phyloP scores from a whole-genome alignment of 2,888 invertebrate genomes.

The Phaedon cochleariae region DNA sequence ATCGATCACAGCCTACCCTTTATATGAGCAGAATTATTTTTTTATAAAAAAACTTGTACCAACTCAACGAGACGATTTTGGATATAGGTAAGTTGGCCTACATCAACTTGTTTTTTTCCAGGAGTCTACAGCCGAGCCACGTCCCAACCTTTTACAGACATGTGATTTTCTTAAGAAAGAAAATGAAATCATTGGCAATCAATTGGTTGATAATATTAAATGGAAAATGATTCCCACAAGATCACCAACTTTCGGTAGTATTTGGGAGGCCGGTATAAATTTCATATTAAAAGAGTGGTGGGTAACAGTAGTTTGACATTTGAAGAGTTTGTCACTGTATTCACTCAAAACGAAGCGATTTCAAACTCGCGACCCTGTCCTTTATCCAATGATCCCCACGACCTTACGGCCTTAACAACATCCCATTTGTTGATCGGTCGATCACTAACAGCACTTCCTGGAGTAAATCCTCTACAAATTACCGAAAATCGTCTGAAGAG shows the following conservation, averaged over 20 bases:
- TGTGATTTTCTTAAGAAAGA: not conserved
- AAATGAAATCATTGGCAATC: not conserved
- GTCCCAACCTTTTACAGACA: too few relatives aligned
- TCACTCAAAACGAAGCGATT: slow-evolving; percentile 35
- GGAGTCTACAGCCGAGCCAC: too few relatives aligned
- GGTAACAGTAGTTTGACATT: slow-evolving; percentile 24
- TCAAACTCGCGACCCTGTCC: slow-evolving; percentile 38
- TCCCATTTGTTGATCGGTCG: slow-evolving; percentile 46
- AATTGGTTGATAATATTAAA: slow-evolving; percentile 23
- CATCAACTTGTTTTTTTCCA: too few relatives aligned
- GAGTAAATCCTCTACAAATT: slow-evolving; percentile 16
- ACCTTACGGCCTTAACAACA: slow-evolving; percentile 34
- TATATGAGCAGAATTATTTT: too few relatives aligned
- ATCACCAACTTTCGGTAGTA: slow-evolving; percentile 40
- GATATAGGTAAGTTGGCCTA: too few relatives aligned
- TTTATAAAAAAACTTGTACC: too few relatives aligned
- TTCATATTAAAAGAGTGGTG: too few relatives aligned
- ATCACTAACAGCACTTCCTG: slow-evolving; percentile 35
- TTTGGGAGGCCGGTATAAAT: too few relatives aligned
- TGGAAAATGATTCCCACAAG: slow-evolving; percentile 43
- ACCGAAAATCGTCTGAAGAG: slow-evolving; percentile 15
- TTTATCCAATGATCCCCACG: slow-evolving; percentile 27
- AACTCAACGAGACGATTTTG: too few relatives aligned
- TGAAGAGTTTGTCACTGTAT: slow-evolving; percentile 27
- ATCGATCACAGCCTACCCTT: too few relatives aligned